A percentile compares a stretch with the other conserved stretches of the same genome.
phyloP scores from a whole-genome alignment of 2,888 invertebrate species.

The Nowickia ferox region DNA sequence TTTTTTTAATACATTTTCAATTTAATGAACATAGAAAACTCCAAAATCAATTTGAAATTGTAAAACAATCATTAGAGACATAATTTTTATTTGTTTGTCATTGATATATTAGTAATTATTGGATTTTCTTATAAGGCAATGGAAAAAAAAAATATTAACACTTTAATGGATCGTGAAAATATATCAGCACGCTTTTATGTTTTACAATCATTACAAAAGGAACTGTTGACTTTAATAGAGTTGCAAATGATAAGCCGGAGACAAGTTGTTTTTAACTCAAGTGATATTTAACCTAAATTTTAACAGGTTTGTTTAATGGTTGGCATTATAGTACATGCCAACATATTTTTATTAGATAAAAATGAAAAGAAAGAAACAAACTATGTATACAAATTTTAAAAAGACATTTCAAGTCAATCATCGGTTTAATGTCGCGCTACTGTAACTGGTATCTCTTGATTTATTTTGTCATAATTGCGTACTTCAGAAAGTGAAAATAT shows the following conservation, averaged over 20 bases:
- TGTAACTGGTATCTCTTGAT: too few species aligned
- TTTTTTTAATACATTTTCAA: conserved; percentile 32
- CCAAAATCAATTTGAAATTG: conserved; percentile 37
- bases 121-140: conserved; percentile 41
- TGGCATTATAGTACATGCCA: neutral
- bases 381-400: too few species aligned
- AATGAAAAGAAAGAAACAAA: too few species aligned
- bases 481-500: too few species aligned
- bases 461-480: too few species aligned
- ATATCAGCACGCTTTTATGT: conserved; percentile 36
- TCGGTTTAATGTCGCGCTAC: too few species aligned
- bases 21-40: conserved; percentile 51
- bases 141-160: conserved; percentile 35
- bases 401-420: too few species aligned
- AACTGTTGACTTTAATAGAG: conserved; percentile 44
- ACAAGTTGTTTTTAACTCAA: conserved; percentile 24
- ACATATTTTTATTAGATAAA: neutral
- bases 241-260: conserved; percentile 23
- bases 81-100: conserved; percentile 38
- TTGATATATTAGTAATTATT: conserved; percentile 48
- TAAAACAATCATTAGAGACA: conserved; percentile 44
- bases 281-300: conserved; percentile 40
- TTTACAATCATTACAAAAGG: conserved; percentile 15
- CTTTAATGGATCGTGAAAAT: conserved; percentile 32
- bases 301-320: conserved; percentile 9